phyloP scores from a whole-genome alignment of 2,113 vertebrate genomes.

The Cryptoleucopteryx plumbea region DNA sequence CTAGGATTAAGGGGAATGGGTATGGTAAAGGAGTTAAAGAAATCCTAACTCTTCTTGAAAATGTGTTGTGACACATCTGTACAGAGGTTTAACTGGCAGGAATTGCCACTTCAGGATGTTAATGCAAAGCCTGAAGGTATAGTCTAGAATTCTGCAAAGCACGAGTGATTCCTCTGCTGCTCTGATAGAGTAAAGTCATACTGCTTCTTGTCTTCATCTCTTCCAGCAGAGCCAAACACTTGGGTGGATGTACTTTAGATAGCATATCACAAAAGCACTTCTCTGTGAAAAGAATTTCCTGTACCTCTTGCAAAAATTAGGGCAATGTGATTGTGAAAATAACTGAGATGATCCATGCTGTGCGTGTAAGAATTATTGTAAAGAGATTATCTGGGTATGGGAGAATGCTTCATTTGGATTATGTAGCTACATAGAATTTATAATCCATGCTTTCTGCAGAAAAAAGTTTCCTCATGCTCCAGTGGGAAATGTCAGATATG shows the following conservation, averaged over 20 bases:
- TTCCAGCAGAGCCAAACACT: background rate
- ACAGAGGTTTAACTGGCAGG: background rate
- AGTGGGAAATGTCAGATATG: background rate
- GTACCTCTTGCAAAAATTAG: background rate
- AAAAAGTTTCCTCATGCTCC: background rate
- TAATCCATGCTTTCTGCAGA: background rate
- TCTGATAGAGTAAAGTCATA: background rate
- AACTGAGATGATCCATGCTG: conserved; percentile 9
- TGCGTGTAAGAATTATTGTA: conserved; percentile 9
- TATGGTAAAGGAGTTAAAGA: background rate
- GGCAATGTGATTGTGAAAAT: background rate
- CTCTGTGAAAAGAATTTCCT: background rate
- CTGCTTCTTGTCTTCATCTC: background rate
- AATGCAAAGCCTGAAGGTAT: background rate
- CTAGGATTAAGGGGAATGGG: background rate
- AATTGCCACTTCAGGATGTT: background rate
- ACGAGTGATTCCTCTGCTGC: background rate
- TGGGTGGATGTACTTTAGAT: background rate
- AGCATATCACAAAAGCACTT: background rate
- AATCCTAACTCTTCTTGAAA: background rate
- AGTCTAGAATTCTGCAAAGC: background rate
- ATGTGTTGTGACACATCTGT: background rate
- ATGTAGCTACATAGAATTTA: background rate
- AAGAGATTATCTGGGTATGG: conserved; percentile 15
- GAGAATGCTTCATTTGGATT: conserved; percentile 16